These are phyloP conservation scores for Tipula vernalis DNA, from an alignment of 2,888 invertebrate species.

Conservation along the genomic window DNA sequence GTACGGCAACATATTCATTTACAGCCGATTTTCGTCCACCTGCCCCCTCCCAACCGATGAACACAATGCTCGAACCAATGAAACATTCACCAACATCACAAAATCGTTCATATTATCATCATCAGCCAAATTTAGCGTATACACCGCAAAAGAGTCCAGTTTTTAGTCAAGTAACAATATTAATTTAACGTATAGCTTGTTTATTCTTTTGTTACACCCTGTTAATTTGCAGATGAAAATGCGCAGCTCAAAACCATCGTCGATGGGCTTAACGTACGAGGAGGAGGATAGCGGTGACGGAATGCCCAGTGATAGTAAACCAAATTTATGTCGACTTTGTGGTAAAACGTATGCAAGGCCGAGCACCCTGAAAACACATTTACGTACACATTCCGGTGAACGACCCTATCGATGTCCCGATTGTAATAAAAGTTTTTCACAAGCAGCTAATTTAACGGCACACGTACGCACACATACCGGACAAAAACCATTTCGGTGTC, in stretches of 20 bases:
- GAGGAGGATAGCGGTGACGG: slow-evolving; percentile 44
- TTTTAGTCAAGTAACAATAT: background rate
- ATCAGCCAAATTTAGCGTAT: slow-evolving; percentile 16
- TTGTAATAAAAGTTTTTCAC: slow-evolving; percentile 93
- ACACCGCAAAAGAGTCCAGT: slow-evolving; percentile 15
- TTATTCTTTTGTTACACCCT: background rate
- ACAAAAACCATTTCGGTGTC: slow-evolving; percentile 96
- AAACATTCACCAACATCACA: slow-evolving; percentile 25
- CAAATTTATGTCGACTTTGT: slow-evolving; percentile 87
- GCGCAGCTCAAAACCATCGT: slow-evolving; percentile 15
- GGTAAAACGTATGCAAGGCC: slow-evolving; percentile 95
- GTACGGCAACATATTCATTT: slow-evolving; percentile 67
- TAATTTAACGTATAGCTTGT: too few relatives aligned
- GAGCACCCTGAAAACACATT: slow-evolving; percentile 92
- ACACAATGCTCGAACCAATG: slow-evolving; percentile 36
- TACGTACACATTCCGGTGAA: slow-evolving; percentile 93
- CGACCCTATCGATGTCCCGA: slow-evolving; percentile 63
- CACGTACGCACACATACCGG: slow-evolving; percentile 85
- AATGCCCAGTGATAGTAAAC: slow-evolving; percentile 45
- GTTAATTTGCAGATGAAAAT: slow-evolving; percentile 13
- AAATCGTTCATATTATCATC: slow-evolving; percentile 26
- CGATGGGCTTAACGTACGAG: slow-evolving; percentile 39
- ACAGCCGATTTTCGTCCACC: slow-evolving; percentile 69
- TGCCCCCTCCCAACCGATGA: slow-evolving; percentile 28
- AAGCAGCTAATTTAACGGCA: slow-evolving; percentile 96